These are phyloP conservation scores for Aptenodytes patagonicus DNA, from an alignment of 2,113 vertebrate species.

Conservation along the genomic window DNA sequence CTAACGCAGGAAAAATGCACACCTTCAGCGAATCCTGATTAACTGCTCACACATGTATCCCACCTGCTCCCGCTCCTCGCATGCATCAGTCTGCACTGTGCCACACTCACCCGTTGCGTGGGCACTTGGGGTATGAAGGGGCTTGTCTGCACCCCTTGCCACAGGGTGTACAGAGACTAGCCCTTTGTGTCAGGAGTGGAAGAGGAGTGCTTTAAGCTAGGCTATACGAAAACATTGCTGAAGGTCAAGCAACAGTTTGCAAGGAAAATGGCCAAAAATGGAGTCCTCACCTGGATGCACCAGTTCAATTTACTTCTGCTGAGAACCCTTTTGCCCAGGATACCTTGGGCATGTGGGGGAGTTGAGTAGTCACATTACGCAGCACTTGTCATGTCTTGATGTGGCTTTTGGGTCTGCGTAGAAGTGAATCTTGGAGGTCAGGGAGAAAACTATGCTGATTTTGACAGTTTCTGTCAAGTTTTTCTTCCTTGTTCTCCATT, in stretches of 20 bases:
- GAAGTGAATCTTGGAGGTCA: background rate
- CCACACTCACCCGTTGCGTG: accelerated
- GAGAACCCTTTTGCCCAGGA: background rate
- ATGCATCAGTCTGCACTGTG: background rate
- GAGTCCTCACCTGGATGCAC: background rate
- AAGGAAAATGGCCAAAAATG: background rate
- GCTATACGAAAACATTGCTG: background rate
- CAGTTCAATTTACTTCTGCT: background rate
- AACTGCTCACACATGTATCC: background rate
- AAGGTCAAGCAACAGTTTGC: background rate
- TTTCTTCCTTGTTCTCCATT: background rate
- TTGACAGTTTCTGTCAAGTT: background rate
- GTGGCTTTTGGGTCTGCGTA: background rate
- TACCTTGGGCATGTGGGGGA: background rate
- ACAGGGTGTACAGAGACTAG: background rate
- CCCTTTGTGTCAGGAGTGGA: background rate
- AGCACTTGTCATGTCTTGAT: background rate
- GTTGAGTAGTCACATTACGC: background rate
- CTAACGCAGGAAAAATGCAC: background rate
- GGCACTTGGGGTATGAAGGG: background rate
- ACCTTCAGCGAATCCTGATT: background rate
- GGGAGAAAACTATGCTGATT: background rate
- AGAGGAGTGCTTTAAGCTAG: background rate
- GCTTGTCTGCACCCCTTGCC: background rate
- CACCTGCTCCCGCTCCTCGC: accelerated